Evolutionary conservation across 2,888 invertebrate genomes (phyloP).

Genomic region (Pardosa pseudoannulata): DNA sequence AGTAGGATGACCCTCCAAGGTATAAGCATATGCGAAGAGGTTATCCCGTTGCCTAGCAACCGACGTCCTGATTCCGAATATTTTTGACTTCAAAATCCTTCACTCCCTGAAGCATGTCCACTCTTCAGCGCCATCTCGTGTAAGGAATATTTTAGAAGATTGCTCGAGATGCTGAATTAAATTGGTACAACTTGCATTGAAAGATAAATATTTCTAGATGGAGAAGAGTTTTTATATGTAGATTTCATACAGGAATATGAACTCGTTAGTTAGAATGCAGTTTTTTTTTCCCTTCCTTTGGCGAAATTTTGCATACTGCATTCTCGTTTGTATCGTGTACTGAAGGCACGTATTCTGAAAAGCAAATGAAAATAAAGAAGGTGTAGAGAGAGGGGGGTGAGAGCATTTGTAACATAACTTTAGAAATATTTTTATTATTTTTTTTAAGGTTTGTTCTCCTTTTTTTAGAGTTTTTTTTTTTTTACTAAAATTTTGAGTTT

Average conservation of each 20-base stretch:
- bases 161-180: neutral
- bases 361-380: no score
- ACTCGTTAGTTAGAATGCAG: neutral
- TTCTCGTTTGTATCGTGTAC: neutral
- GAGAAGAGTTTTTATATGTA: neutral
- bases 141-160: neutral
- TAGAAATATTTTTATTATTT: no score
- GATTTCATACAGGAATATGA: neutral
- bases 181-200: neutral
- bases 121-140: slow-evolving; percentile 47
- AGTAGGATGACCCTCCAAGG: slow-evolving; percentile 12
- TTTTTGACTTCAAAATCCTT: slow-evolving; percentile 47
- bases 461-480: no score
- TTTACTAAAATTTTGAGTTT: no score
- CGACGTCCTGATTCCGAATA: slow-evolving; percentile 31
- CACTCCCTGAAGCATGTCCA: slow-evolving; percentile 20
- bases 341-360: no score
- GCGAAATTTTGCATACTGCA: neutral
- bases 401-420: no score
- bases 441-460: no score
- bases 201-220: neutral
- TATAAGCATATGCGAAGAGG: slow-evolving; percentile 52
- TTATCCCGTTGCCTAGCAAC: slow-evolving; percentile 60
- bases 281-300: neutral
- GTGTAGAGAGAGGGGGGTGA: no score